Evolutionary conservation across 2,113 vertebrate genomes (phyloP), one percentile per base, ranked within the genome.

Genomic region (Himantopus leucocephalus): DNA sequence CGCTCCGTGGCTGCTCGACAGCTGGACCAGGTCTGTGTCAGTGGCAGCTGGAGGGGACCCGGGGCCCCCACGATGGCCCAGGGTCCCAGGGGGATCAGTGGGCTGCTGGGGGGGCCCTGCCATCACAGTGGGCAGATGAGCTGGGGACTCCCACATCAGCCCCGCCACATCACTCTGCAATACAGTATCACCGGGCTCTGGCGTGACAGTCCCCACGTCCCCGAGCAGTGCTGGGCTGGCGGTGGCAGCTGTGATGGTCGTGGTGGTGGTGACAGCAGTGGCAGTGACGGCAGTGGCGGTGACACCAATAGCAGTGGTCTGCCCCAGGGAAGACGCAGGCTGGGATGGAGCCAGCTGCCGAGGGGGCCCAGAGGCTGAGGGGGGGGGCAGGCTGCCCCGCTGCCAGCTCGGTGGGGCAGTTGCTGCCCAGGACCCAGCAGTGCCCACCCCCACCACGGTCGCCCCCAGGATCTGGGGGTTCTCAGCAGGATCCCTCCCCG

Each of bases 231-330:
- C 62, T 5, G 70, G 63, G 62, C 75, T 55, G 86, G 34, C 0
- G 0, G 74, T 10, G 23, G 27, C 8, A 2, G 59, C n/a, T 5
- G 70, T 18, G 30, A 32, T 7, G 17, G 75, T 39, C 43, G 76
- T 22, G 53, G 24, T 7, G 9, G 50, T 6, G 18, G 59, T 20
- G 27, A 39, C 8, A 4, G 39, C 17, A 10, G 10, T 45, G 5
- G 11, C 1, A 0, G 23, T 7, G 29, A 8, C 3, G 6, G 35
- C 2, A 6, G 27, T 18, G 13, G 14, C 1, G 1, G 66, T 23
- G 58, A 23, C 1, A 0, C 53, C 15, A 1, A 1, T 2, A 18
- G 55, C 2, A 0, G 71, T 5, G 17, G 26, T 22, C 0, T 7
- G 50, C 26, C 18, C 76, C 52, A 8, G 41, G 32, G 73, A 77